A percentile compares a stretch with the other conserved stretches of the same genome.
Conservation (phyloP, 2,888 invertebrate genomes). For the Dryobotodes eremita region DNA sequence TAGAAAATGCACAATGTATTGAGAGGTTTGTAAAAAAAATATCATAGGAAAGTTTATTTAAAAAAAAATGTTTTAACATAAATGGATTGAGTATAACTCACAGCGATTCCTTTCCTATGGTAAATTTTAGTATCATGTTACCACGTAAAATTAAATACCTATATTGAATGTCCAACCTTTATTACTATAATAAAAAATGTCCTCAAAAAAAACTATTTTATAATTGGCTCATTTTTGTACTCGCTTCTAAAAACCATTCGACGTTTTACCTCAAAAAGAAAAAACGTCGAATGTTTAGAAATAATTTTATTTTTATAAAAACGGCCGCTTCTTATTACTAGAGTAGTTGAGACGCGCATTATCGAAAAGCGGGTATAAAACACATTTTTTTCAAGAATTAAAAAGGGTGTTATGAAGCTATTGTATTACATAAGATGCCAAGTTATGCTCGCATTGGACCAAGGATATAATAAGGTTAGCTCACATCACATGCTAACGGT, state of each 20-base stretch:
- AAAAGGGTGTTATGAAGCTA: conserved; percentile 65
- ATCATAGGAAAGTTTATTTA: conserved; percentile 44
- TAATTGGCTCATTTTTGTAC: conserved; percentile 67
- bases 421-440: conserved; percentile 88
- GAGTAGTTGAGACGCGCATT: conserved; percentile 75
- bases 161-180: conserved; percentile 62
- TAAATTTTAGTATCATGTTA: conserved; percentile 52
- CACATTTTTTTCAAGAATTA: conserved; percentile 64
- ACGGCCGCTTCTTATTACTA: conserved; percentile 59
- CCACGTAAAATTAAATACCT: conserved; percentile 61
- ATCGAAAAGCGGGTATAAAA: conserved; percentile 75
- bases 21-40: conserved; percentile 52
- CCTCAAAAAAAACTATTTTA: conserved; percentile 65
- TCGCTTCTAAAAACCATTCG: conserved; percentile 43
- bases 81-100: conserved; percentile 48
- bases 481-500: conserved; percentile 86
- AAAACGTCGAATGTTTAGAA: conserved; percentile 37
- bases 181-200: conserved; percentile 51
- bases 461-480: conserved; percentile 88
- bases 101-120: conserved; percentile 48
- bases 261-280: conserved; percentile 40
- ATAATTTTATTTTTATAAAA: conserved; percentile 69
- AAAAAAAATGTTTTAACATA: conserved; percentile 25
- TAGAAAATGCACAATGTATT: conserved; percentile 61
- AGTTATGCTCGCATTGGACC: conserved; percentile 89